These are phyloP conservation scores for Amazona vittata DNA, from an alignment of 2,113 vertebrate genomes.

Conservation along the genomic window DNA sequence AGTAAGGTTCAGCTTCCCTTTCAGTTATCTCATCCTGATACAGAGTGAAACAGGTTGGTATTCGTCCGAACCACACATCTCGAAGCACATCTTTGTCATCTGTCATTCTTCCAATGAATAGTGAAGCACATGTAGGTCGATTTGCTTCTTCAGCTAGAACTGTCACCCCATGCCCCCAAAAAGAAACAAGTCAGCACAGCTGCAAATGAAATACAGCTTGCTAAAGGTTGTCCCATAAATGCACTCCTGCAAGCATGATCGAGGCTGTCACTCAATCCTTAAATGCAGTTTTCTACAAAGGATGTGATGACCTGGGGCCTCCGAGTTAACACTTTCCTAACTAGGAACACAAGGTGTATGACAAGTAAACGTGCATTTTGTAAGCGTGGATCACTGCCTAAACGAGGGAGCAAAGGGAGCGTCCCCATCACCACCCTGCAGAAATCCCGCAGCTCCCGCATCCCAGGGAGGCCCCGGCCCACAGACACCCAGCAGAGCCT, in stretches of 20 bases:
- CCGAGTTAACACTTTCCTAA: not conserved
- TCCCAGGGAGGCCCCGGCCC: not conserved
- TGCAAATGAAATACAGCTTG: not conserved
- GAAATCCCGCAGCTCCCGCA: not conserved
- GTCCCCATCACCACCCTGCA: fast-evolving
- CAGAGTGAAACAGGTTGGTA: slow-evolving; percentile 93
- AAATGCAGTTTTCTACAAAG: not conserved
- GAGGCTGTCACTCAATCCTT: fast-evolving
- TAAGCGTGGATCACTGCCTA: not conserved
- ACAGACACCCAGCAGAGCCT: not conserved
- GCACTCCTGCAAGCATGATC: fast-evolving
- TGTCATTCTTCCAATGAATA: slow-evolving; percentile 89
- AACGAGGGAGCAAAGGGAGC: not conserved
- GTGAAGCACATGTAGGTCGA: slow-evolving; percentile 85
- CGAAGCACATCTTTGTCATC: slow-evolving; percentile 99
- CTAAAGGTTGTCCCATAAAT: not conserved
- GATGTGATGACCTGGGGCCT: not conserved
- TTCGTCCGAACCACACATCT: slow-evolving; percentile 97
- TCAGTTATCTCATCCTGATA: slow-evolving; percentile 95
- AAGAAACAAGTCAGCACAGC: not conserved
- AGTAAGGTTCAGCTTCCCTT: slow-evolving; percentile 95
- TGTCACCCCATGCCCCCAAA: not conserved
- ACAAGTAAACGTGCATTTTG: fast-evolving
- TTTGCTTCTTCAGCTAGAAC: slow-evolving; percentile 56
- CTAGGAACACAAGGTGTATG: fast-evolving